Percentiles rank a stretch among this genome's conserved stretches.
Evolutionary conservation across 2,888 invertebrate species (phyloP).

Genomic region (Tanytarsus gracilentus): DNA sequence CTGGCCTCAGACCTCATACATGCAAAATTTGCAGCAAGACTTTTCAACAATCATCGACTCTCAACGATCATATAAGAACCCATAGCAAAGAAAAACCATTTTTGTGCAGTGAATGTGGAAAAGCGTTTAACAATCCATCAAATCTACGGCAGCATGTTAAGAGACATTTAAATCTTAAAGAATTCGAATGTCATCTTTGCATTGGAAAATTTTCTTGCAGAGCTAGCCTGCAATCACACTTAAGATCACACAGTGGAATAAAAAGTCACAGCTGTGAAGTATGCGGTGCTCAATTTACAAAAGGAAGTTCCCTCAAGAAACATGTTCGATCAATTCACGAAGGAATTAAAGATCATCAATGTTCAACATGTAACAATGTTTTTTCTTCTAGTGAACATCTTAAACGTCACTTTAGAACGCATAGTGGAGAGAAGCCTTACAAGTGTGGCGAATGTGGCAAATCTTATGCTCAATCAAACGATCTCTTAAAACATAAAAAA

Average conservation of each 20-base stretch:
- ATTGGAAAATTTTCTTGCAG: constrained; percentile 12
- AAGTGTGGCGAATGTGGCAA: constrained; percentile 1
- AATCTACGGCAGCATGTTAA: constrained; percentile 24
- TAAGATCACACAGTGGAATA: neutral
- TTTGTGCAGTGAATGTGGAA: constrained; percentile 8
- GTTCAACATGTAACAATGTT: neutral
- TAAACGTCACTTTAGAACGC: constrained; percentile 14
- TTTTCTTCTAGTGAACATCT: constrained; percentile 7
- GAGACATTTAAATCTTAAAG: constrained; percentile 18
- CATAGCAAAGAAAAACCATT: constrained; percentile 23
- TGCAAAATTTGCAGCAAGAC: constrained; percentile 51
- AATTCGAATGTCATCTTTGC: constrained; percentile 15
- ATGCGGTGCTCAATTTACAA: constrained; percentile 19
- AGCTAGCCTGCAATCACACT: constrained; percentile 16
- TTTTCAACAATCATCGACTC: constrained; percentile 21
- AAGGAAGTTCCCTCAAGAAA: constrained; percentile 14
- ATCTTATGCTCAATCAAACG: constrained; percentile 21
- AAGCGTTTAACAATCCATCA: constrained; percentile 12
- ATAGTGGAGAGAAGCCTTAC: constrained; percentile 23
- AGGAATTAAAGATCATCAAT: constrained; percentile 1
- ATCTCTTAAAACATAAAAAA: constrained; percentile 23
- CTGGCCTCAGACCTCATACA: constrained; percentile 48
- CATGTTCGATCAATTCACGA: constrained; percentile 10
- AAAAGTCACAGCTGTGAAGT: neutral
- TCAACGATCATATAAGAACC: constrained; percentile 16